A percentile compares a stretch with the other conserved stretches of the same genome.
Conservation (phyloP, 2,888 invertebrate species). For the Petrophora chlorosata region DNA sequence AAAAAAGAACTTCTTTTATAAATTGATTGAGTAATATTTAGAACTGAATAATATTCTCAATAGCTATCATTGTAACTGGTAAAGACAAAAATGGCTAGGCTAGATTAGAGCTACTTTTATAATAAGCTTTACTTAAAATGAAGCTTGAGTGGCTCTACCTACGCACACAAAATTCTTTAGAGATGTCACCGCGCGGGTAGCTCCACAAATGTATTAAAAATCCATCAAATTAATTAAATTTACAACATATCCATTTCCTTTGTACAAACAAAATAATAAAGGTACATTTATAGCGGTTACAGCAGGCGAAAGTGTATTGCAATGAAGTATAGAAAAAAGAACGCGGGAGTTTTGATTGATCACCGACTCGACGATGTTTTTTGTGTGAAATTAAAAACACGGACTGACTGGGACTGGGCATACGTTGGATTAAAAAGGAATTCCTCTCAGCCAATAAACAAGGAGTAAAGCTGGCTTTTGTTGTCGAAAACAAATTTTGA, state of each 20-base stretch:
- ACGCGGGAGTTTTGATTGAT: slow-evolving; percentile 80
- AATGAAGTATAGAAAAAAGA: slow-evolving; percentile 76
- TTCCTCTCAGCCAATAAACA: slow-evolving; percentile 68
- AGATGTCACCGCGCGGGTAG: slow-evolving; percentile 6
- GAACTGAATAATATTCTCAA: no score
- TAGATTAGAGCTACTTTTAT: no score
- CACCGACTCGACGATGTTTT: slow-evolving; percentile 76
- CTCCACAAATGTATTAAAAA: slow-evolving; percentile 47
- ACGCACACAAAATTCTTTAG: background rate
- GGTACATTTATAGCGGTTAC: slow-evolving; percentile 75
- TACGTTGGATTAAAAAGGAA: slow-evolving; percentile 80
- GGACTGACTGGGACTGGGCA: slow-evolving; percentile 73
- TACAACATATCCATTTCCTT: slow-evolving; percentile 74
- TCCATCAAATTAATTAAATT: slow-evolving; percentile 75
- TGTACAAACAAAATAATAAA: slow-evolving; percentile 77
- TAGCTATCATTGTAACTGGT: no score
- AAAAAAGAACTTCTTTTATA: no score
- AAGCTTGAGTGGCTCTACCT: no score
- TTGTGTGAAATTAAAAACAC: slow-evolving; percentile 82
- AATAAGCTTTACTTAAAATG: no score
- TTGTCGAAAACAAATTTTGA: slow-evolving; percentile 63
- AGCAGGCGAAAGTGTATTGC: slow-evolving; percentile 78
- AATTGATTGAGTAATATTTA: no score
- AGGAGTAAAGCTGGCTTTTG: slow-evolving; percentile 61
- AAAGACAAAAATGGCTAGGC: no score